Conservation (phyloP, 2,797 vertebrate genomes). For the Anableps anableps region DNA sequence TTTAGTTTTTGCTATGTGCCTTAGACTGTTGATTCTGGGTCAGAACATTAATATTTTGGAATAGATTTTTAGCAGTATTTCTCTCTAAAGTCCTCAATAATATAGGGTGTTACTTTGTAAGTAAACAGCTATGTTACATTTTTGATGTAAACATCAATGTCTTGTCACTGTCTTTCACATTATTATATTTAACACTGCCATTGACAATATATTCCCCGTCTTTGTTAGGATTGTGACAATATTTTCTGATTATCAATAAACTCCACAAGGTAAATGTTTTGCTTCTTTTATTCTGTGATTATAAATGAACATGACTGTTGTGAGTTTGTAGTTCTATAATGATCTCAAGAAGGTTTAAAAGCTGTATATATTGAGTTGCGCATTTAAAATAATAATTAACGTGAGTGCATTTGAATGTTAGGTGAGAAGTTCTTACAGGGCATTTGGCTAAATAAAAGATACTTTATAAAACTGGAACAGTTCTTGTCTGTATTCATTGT, state of each 20-base stretch:
- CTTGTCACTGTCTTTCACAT: not conserved
- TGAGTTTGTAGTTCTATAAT: not conserved
- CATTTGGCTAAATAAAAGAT: not conserved
- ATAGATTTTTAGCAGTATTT: no score
- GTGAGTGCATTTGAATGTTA: not conserved
- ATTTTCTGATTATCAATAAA: not conserved
- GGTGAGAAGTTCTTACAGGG: not conserved
- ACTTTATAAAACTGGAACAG: not conserved
- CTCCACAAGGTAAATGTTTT: not conserved
- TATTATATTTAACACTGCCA: not conserved
- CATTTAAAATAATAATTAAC: not conserved
- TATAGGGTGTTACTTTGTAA: not conserved
- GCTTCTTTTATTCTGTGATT: not conserved
- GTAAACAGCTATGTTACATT: not conserved
- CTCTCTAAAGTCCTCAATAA: no score
- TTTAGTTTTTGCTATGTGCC: not conserved
- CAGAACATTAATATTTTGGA: not conserved
- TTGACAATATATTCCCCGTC: not conserved
- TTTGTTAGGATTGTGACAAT: not conserved
- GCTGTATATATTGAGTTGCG: not conserved
- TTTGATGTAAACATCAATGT: not conserved
- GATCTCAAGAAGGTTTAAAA: not conserved
- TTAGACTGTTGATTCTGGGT: not conserved
- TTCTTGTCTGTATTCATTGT: not conserved
- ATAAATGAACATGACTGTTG: not conserved